These are phyloP conservation scores for Catocala nupta DNA, from an alignment of 2,888 invertebrate genomes.

Conservation along the genomic window DNA sequence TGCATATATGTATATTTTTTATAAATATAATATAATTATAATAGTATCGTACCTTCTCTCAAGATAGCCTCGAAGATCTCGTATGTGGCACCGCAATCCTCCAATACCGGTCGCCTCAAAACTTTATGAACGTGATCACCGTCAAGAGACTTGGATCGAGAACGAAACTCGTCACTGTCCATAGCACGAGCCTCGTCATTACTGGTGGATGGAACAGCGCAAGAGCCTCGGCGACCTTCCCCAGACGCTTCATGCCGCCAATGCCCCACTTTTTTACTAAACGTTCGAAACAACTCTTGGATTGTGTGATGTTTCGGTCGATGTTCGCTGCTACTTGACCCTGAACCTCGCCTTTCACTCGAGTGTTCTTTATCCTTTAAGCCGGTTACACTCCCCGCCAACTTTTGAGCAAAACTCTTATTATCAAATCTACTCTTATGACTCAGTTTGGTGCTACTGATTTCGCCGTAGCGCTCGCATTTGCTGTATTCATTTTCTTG, in stretches of 20 bases:
- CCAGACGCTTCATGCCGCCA: slow-evolving; percentile 88
- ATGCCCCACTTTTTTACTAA: slow-evolving; percentile 91
- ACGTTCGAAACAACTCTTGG: slow-evolving; percentile 92
- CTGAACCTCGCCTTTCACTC: slow-evolving; percentile 74
- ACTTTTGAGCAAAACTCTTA: slow-evolving; percentile 79
- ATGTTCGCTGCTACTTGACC: slow-evolving; percentile 69
- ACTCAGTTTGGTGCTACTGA: slow-evolving; percentile 72
- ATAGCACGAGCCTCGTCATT: slow-evolving; percentile 78
- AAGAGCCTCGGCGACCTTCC: slow-evolving; percentile 81
- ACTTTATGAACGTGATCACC: slow-evolving; percentile 81
- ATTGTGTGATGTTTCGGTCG: slow-evolving; percentile 90
- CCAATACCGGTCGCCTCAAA: slow-evolving; percentile 81
- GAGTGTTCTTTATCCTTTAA: slow-evolving; percentile 56
- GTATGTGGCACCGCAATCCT: slow-evolving; percentile 94
- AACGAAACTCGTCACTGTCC: slow-evolving; percentile 90
- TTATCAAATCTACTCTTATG: slow-evolving; percentile 76
- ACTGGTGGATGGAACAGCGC: slow-evolving; percentile 79
- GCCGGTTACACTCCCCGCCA: slow-evolving; percentile 66
- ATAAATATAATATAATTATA: slow-evolving; percentile 3
- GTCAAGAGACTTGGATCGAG: slow-evolving; percentile 93
- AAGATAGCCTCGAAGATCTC: slow-evolving; percentile 93
- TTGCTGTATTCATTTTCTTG: slow-evolving; percentile 83
- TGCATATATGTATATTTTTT: no score
- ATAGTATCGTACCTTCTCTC: slow-evolving; percentile 73
- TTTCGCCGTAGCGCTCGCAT: slow-evolving; percentile 83